A percentile compares a stretch with the other conserved stretches of the same genome.
Conservation (phyloP, 1,140 invertebrate genomes). For the Probaryconus sp. region DNA sequence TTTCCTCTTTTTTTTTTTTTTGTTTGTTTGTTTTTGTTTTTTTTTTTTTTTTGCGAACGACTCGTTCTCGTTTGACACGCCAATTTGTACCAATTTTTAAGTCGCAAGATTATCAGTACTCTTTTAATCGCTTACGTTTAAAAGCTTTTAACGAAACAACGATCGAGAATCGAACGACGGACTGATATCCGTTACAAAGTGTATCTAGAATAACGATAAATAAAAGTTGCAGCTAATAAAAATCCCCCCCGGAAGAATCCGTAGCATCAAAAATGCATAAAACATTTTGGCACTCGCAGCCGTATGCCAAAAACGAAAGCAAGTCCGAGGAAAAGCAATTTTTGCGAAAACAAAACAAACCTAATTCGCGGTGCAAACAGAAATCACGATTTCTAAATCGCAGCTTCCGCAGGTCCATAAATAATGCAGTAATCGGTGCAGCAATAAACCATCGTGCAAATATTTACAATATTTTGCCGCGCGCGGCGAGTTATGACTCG, state of each 20-base stretch:
- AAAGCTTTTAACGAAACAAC: no score
- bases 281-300: not conserved
- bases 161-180: no score
- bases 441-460: constrained; percentile 34
- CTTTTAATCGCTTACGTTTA: no score
- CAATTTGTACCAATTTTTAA: constrained; percentile 58
- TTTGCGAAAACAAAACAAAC: constrained; percentile 16
- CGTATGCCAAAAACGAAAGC: not conserved
- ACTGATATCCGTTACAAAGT: no score
- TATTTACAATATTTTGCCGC: constrained; percentile 41
- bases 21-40: no score
- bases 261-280: constrained; percentile 11
- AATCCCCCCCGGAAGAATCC: constrained; percentile 1
- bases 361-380: constrained; percentile 19
- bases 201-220: no score
- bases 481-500: constrained; percentile 7
- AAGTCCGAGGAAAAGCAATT: not conserved
- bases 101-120: no score
- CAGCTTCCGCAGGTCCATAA: constrained; percentile 12
- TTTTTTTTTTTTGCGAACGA: no score
- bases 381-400: constrained; percentile 23
- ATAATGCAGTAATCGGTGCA: constrained; percentile 26
- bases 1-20: no score
- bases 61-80: constrained; percentile 52
- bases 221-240: constrained; percentile 18